A percentile compares a stretch with the other conserved stretches of the same genome.
phyloP scores from a whole-genome alignment of 2,888 invertebrate genomes.

The Heteromurus nitidus region DNA sequence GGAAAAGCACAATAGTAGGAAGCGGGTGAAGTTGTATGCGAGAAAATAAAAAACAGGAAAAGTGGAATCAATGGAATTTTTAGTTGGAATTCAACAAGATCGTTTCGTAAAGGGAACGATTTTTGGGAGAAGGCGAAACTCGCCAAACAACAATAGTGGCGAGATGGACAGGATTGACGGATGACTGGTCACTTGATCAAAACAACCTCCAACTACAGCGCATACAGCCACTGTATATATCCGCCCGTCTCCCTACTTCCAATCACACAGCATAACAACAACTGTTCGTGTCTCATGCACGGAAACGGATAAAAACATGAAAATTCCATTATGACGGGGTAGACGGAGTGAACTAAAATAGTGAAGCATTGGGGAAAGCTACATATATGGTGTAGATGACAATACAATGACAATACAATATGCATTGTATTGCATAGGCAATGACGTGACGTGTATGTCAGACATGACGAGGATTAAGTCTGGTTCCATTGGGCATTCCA shows the following conservation, averaged over 20 bases:
- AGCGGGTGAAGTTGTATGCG: background rate
- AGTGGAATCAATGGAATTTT: background rate
- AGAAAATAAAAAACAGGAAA: slow-evolving; percentile 13
- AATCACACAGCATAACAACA: slow-evolving; percentile 5
- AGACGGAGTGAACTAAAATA: no score
- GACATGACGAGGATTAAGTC: no score
- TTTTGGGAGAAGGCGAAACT: slow-evolving; percentile 34
- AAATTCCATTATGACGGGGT: slow-evolving; percentile 53
- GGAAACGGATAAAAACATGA: slow-evolving; percentile 46
- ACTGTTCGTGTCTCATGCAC: slow-evolving; percentile 13
- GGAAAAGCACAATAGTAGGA: slow-evolving; percentile 17
- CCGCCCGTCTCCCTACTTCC: background rate
- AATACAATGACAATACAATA: no score
- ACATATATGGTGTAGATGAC: no score
- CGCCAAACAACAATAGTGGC: slow-evolving; percentile 31
- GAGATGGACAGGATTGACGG: slow-evolving; percentile 61
- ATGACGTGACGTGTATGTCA: no score
- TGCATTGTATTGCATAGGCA: no score
- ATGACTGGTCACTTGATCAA: slow-evolving; percentile 64
- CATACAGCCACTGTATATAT: background rate
- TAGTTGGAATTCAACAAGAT: background rate
- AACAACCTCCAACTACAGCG: slow-evolving; percentile 10
- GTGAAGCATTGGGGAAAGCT: no score
- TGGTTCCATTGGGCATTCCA: no score
- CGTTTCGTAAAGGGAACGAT: slow-evolving; percentile 23